phyloP scores from a whole-genome alignment of 1,140 invertebrate species.

The Phenacoccus solenopsis region DNA sequence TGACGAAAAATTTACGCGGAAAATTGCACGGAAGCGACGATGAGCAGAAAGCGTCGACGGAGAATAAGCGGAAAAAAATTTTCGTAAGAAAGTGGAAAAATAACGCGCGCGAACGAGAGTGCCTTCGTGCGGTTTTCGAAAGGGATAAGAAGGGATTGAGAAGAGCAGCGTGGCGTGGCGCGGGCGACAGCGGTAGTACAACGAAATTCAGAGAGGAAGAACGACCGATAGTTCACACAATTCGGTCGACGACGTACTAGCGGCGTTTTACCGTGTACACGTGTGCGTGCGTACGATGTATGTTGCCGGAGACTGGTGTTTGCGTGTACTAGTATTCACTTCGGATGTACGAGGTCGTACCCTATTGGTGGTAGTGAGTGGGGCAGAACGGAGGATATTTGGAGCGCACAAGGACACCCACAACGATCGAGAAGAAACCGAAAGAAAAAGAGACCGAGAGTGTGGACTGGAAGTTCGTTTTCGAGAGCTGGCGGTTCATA shows the following conservation, averaged over 20 bases:
- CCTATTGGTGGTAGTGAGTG: not conserved
- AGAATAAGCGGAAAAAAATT: not conserved
- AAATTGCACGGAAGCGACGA: constrained; percentile 10
- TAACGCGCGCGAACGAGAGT: constrained; percentile 14
- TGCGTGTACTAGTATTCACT: not conserved
- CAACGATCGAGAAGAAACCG: not conserved
- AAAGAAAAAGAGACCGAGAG: constrained; percentile 10
- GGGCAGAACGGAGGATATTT: constrained; percentile 5
- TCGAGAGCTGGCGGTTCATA: constrained; percentile 7
- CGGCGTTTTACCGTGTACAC: constrained; percentile 6
- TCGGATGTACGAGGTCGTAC: not conserved
- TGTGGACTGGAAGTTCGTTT: not conserved
- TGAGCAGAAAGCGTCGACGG: not conserved
- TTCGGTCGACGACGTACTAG: constrained; percentile 9
- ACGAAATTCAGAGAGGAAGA: constrained; percentile 1
- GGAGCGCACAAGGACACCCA: constrained; percentile 7
- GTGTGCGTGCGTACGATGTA: constrained; percentile 11
- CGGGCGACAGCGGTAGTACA: not conserved
- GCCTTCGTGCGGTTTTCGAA: constrained; percentile 6
- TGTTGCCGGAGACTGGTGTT: not conserved
- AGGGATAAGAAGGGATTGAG: constrained; percentile 9
- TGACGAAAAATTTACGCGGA: not conserved
- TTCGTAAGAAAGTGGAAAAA: constrained; percentile 15
- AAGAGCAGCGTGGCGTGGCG: not conserved
- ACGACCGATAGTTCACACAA: not conserved